Conservation (phyloP, 2,113 vertebrate genomes). For the Girardinichthys multiradiatus region DNA sequence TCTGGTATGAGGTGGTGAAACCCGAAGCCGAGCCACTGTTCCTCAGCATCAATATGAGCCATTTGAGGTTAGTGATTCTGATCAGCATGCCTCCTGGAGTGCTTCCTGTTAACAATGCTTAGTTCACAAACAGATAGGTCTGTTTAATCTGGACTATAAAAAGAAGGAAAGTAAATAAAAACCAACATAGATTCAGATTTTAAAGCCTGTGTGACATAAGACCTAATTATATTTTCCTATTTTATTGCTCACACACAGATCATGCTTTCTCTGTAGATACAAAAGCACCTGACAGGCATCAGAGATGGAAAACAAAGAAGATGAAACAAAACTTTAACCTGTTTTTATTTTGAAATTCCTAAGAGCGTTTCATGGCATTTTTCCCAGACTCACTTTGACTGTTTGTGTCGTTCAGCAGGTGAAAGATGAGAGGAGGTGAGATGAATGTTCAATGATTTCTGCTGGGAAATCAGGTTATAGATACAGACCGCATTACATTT, state of each 20-base stretch:
- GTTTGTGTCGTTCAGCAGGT: slow-evolving; percentile 41
- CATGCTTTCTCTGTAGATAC: slow-evolving; percentile 38
- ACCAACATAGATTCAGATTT: background rate
- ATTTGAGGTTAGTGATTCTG: background rate
- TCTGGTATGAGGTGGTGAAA: no score
- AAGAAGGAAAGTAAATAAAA: background rate
- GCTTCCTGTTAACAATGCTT: slow-evolving; percentile 25
- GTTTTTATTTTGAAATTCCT: slow-evolving; percentile 43
- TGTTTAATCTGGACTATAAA: slow-evolving; percentile 38
- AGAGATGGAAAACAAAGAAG: slow-evolving; percentile 41
- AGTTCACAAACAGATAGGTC: slow-evolving; percentile 16
- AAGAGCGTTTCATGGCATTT: slow-evolving; percentile 25
- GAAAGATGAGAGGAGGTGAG: slow-evolving; percentile 23
- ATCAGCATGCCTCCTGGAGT: background rate
- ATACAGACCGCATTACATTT: slow-evolving; percentile 25
- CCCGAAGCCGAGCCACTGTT: background rate
- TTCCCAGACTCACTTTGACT: slow-evolving; percentile 28
- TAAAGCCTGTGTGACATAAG: slow-evolving; percentile 37
- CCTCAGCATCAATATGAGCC: no score
- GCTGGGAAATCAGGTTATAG: slow-evolving; percentile 37
- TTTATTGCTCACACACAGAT: slow-evolving; percentile 36
- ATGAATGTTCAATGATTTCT: slow-evolving; percentile 27
- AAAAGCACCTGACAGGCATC: slow-evolving; percentile 26
- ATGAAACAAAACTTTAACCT: slow-evolving; percentile 48
- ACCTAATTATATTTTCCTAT: slow-evolving; percentile 28